Base-by-base conservation (phyloP, 2,888 invertebrate species). In the Chrysopilus asiliformis region DNA sequence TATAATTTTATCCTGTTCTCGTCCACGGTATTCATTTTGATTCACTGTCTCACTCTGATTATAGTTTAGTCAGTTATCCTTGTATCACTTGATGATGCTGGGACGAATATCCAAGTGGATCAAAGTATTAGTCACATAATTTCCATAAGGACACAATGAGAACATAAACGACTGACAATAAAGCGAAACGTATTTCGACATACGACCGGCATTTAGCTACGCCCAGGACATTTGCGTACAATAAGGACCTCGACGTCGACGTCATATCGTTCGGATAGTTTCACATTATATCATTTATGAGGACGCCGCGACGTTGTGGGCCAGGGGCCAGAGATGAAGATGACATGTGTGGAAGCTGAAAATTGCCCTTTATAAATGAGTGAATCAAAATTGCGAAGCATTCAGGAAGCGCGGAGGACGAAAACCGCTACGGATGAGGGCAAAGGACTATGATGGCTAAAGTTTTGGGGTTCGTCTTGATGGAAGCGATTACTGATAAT, bases 401-500 rank as follows among this genome's bases (percentile, higher is more conserved):
- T n/a, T n/a, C n/a, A n/a, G n/a, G n/a, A n/a, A n/a, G n/a, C n/a
- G n/a, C 22, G 22, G 7, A 8, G 22, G 22, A 22, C 22, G 7
- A 10, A 22, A 22, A 10, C 7, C 22, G 10, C 22, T 8, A 10
- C 22, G 10, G 10, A 22, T n/a, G 10, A 22, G 22, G 22, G 22
- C 22, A 22, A 22, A 10, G 22, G 22, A 10, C 10, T 22, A 8
- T 22, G 22, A 8, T 10, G 10, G 7, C 7, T 22, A 22, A 22
- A 22, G 32, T n/a, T n/a, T n/a, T n/a, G n/a, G n/a, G n/a, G n/a
- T n/a, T n/a, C n/a, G n/a, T n/a, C n/a, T n/a, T n/a, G n/a, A 32
- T 27, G 32, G 26, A 38, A 38, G 7, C 38, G 38, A 38, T 38
- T 30, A 39, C 39, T 39, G 39, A 39, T 39, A 39, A 39, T 34